Percentiles rank a stretch among this genome's conserved stretches.
phyloP scores from a whole-genome alignment of 2,888 invertebrate genomes.

The Tridacna crocea region DNA sequence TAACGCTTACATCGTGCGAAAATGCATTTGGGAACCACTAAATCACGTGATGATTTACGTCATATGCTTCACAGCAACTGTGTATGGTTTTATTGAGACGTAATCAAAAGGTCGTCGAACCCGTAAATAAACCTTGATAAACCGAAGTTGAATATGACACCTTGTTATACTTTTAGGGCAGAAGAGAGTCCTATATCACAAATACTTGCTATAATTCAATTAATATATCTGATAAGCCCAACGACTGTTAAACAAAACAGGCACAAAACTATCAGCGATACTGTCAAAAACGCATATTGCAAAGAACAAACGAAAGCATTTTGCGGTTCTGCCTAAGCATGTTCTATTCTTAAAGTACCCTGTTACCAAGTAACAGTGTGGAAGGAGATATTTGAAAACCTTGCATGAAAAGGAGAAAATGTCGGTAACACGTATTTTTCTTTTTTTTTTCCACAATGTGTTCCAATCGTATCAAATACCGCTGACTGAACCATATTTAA shows the following conservation, averaged over 20 bases:
- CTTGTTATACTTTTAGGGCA: conserved; percentile 10
- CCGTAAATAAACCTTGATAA: conserved; percentile 19
- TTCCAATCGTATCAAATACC: too few species aligned
- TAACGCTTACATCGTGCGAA: too few species aligned
- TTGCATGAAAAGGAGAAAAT: too few species aligned
- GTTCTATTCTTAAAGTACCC: too few species aligned
- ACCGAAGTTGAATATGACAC: conserved; percentile 8
- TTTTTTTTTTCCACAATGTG: too few species aligned
- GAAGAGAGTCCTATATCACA: conserved; percentile 16
- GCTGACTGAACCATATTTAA: too few species aligned
- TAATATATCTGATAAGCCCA: conserved; percentile 23
- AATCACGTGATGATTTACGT: conserved; percentile 5
- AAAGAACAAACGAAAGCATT: conserved; percentile 21
- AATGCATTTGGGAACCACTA: too few species aligned
- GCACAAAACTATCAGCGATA: conserved; percentile 32
- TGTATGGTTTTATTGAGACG: conserved; percentile 12
- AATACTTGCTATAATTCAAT: conserved; percentile 15
- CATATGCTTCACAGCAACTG: conserved; percentile 2
- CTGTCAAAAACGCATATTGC: conserved; percentile 29
- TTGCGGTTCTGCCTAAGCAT: background rate
- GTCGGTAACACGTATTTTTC: too few species aligned
- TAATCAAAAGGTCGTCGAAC: conserved; percentile 14
- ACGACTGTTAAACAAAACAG: conserved; percentile 21
- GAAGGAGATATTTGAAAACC: too few species aligned
- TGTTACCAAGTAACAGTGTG: too few species aligned